These are phyloP conservation scores for Sipha flava DNA, from an alignment of 1,140 invertebrate genomes.

Conservation along the genomic window DNA sequence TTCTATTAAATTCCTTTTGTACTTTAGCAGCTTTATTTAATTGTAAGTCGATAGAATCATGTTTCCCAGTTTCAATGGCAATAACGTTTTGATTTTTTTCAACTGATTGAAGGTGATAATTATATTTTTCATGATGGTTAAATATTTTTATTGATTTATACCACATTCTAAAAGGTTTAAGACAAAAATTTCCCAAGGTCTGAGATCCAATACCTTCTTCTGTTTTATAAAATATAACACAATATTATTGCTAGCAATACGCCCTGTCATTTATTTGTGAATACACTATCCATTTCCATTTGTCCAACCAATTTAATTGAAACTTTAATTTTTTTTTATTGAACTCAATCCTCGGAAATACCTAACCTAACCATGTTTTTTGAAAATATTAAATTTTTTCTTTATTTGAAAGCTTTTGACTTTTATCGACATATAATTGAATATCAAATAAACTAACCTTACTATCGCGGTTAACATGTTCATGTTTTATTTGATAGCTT, in stretches of 20 bases:
- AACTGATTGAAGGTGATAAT: background rate
- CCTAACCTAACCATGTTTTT: too few relatives aligned
- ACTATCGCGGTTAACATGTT: too few relatives aligned
- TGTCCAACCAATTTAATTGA: too few relatives aligned
- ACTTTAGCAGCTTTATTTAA: background rate
- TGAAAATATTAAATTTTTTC: too few relatives aligned
- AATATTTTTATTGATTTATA: background rate
- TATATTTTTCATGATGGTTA: background rate
- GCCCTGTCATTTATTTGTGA: background rate
- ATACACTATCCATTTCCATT: too few relatives aligned
- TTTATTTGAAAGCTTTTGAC: too few relatives aligned
- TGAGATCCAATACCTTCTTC: background rate
- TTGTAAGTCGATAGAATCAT: background rate
- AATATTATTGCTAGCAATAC: background rate
- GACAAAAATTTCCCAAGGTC: background rate
- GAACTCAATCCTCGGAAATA: too few relatives aligned
- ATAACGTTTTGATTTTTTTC: background rate
- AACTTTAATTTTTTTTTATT: too few relatives aligned
- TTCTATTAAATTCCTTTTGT: constrained; percentile 33
- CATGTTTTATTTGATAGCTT: too few relatives aligned
- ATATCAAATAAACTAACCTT: too few relatives aligned
- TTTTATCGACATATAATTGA: too few relatives aligned
- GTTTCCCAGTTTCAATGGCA: background rate
- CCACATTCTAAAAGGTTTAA: background rate
- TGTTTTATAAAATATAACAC: background rate